phyloP scores from a whole-genome alignment of 35 echinoderm and acorn worm genomes.

The Heliocidaris tuberculata region DNA sequence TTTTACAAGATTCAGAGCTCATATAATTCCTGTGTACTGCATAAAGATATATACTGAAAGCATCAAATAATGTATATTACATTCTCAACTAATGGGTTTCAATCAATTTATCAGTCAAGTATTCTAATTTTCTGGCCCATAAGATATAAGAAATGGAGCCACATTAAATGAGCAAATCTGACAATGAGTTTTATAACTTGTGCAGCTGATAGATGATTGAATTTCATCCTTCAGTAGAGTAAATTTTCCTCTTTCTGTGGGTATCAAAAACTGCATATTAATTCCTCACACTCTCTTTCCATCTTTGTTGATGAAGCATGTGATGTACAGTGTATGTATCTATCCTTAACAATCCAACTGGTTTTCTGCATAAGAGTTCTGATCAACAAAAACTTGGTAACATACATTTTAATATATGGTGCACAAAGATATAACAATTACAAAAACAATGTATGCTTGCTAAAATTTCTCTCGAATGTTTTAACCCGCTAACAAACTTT shows the following conservation, averaged over 20 bases:
- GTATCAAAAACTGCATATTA: not conserved
- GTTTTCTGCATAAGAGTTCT: not conserved
- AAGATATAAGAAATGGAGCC: not conserved
- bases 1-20: too few relatives aligned
- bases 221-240: not conserved
- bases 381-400: not conserved
- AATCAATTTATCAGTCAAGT: not conserved
- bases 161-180: too few relatives aligned
- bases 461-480: not conserved
- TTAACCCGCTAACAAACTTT: not conserved
- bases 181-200: not conserved
- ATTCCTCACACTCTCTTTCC: not conserved
- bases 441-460: not conserved
- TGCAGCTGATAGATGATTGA: not conserved
- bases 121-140: not conserved
- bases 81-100: too few relatives aligned
- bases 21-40: not conserved
- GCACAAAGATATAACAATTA: not conserved
- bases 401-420: not conserved
- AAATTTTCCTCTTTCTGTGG: not conserved
- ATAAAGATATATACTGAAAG: not conserved
- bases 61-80: not conserved
- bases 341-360: not conserved
- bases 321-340: not conserved
- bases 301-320: not conserved